phyloP scores from a whole-genome alignment of 2,113 vertebrate species.

The Amphiprion percula region DNA sequence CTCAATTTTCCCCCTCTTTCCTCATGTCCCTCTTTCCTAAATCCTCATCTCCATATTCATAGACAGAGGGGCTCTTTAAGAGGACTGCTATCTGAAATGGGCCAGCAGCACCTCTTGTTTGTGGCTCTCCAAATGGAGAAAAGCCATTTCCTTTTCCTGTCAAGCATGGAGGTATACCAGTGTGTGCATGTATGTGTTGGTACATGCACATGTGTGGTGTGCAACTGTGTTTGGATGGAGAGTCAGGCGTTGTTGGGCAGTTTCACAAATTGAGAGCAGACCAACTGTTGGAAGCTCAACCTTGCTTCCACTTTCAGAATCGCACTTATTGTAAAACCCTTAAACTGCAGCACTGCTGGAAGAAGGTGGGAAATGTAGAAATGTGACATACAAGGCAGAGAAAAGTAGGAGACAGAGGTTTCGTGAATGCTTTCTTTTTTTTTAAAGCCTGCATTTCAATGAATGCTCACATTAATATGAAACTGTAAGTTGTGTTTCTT shows the following conservation, averaged over 20 bases:
- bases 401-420: constrained; percentile 7
- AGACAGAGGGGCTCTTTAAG: constrained; percentile 76
- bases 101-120: constrained; percentile 79
- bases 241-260: constrained; percentile 50
- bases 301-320: constrained; percentile 69
- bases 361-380: constrained; percentile 21
- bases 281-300: constrained; percentile 60
- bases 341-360: constrained; percentile 29
- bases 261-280: constrained; percentile 57
- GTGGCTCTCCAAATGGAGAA: constrained; percentile 79
- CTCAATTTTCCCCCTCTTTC: constrained; percentile 29
- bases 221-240: constrained; percentile 53
- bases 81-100: constrained; percentile 78
- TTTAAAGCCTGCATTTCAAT: not conserved
- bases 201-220: constrained; percentile 30
- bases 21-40: constrained; percentile 48
- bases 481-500: constrained; percentile 16
- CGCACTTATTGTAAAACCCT: constrained; percentile 49
- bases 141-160: constrained; percentile 81
- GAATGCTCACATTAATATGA: constrained; percentile 21
- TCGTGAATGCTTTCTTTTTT: constrained; percentile 22
- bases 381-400: constrained; percentile 24
- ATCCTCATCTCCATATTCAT: constrained; percentile 85
- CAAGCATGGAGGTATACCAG: constrained; percentile 74
- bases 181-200: constrained; percentile 39